Conservation (phyloP, 1,140 invertebrate genomes). For the Aphidius gifuensis region DNA sequence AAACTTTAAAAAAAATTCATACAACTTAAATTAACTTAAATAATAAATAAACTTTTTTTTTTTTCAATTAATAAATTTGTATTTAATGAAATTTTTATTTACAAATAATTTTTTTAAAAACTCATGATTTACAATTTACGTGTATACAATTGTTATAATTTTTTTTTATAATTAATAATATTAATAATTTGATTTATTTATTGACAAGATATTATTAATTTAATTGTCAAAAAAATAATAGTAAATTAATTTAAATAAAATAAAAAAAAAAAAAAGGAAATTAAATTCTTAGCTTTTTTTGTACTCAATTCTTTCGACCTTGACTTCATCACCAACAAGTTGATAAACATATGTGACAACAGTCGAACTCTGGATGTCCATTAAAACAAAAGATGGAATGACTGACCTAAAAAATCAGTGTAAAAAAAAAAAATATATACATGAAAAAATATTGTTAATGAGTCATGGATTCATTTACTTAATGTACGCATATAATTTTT, state of each 20-base stretch:
- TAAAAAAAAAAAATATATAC: conserved; percentile 18
- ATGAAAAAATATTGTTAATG: background rate
- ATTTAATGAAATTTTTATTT: too few relatives aligned
- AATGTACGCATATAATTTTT: conserved; percentile 1
- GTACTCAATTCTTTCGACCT: conserved; percentile 98
- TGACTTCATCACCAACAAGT: conserved; percentile 94
- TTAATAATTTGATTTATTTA: too few relatives aligned
- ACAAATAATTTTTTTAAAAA: too few relatives aligned
- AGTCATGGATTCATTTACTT: conserved; percentile 5
- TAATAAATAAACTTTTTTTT: too few relatives aligned
- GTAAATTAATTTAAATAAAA: background rate
- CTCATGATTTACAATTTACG: too few relatives aligned
- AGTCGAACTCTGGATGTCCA: conserved; percentile 97
- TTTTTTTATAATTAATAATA: too few relatives aligned
- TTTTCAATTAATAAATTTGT: too few relatives aligned
- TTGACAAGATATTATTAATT: too few relatives aligned
- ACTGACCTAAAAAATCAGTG: conserved; percentile 67
- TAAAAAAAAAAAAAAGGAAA: conserved; percentile 14
- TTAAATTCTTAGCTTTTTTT: conserved; percentile 71
- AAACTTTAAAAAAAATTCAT: too few relatives aligned
- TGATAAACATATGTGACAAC: conserved; percentile 99
- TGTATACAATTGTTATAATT: too few relatives aligned
- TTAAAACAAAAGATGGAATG: conserved; percentile 95
- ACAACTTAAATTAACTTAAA: too few relatives aligned
- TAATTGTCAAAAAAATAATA: too few relatives aligned